Percentiles rank a stretch among this genome's conserved stretches.
Evolutionary conservation across 1,140 invertebrate species (phyloP).

Genomic region (Drosophila funebris): DNA sequence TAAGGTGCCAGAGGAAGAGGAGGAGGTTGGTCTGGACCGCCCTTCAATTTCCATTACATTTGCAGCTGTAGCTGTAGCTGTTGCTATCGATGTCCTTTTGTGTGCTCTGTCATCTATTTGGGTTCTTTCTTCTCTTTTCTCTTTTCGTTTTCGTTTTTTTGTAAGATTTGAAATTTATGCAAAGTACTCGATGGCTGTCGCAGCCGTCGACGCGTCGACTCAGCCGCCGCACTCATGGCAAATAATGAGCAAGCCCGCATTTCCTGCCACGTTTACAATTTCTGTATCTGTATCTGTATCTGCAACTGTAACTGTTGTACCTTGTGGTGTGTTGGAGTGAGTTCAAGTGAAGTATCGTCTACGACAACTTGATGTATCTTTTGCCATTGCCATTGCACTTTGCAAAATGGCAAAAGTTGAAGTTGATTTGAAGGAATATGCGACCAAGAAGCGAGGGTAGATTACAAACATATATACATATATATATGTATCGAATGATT

Average conservation of each 20-base stretch:
- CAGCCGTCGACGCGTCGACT: slow-evolving; percentile 46
- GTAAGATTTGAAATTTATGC: slow-evolving; percentile 79
- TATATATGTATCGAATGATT: not conserved
- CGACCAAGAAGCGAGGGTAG: too few species aligned
- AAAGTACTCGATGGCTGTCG: slow-evolving; percentile 71
- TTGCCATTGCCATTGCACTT: slow-evolving; percentile 62
- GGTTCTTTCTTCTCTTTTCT: slow-evolving; percentile 16
- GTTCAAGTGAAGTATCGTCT: slow-evolving; percentile 47
- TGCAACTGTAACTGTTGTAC: slow-evolving; percentile 34
- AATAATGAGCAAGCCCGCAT: slow-evolving; percentile 82
- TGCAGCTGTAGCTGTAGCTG: slow-evolving; percentile 51
- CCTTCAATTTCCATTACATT: slow-evolving; percentile 82
- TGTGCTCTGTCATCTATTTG: slow-evolving; percentile 72
- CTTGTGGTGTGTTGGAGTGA: slow-evolving; percentile 33
- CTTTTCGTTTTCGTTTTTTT: slow-evolving; percentile 30
- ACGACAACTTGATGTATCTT: slow-evolving; percentile 67
- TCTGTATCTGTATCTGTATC: slow-evolving; percentile 56
- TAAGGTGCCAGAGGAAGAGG: slow-evolving; percentile 39
- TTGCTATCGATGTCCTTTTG: slow-evolving; percentile 80
- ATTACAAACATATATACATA: too few species aligned
- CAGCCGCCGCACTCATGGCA: slow-evolving; percentile 70
- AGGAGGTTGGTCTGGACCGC: slow-evolving; percentile 26
- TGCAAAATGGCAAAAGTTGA: slow-evolving; percentile 67
- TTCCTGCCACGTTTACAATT: slow-evolving; percentile 78
- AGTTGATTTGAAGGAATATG: slow-evolving; percentile 18